A percentile compares a stretch with the other conserved stretches of the same genome.
These are phyloP conservation scores for Willisornis vidua DNA, from an alignment of 2,113 vertebrate species.

Conservation along the genomic window DNA sequence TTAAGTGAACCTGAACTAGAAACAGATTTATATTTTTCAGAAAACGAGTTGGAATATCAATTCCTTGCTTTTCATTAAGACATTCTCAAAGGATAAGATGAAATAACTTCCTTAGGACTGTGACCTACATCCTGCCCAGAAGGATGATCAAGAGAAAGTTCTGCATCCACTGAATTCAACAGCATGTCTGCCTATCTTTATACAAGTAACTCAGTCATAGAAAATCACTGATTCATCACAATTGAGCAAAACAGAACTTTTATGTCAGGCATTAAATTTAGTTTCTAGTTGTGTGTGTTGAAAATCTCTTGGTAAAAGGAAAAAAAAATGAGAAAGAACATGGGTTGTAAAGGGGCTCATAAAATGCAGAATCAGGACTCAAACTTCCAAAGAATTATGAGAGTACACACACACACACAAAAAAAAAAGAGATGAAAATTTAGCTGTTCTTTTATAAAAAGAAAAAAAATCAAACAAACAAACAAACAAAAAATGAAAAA, in stretches of 20 bases:
- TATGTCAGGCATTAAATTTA: not conserved
- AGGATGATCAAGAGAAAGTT: conserved; percentile 20
- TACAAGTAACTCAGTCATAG: not conserved
- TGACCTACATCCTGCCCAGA: not conserved
- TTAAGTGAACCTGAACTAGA: conserved; percentile 24
- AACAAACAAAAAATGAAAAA: not conserved
- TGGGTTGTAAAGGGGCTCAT: not conserved
- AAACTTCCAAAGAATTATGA: not conserved
- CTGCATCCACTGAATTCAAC: not conserved
- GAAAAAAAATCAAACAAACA: not conserved
- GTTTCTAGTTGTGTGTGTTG: not conserved
- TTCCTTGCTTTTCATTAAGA: conserved; percentile 14
- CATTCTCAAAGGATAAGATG: not conserved
- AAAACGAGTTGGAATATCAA: not conserved
- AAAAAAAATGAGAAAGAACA: not conserved
- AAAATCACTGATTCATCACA: not conserved
- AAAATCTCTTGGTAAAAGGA: not conserved
- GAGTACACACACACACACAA: not conserved
- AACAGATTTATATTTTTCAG: conserved; percentile 15
- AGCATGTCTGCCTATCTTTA: not conserved
- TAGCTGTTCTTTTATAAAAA: not conserved
- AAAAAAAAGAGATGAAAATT: not conserved
- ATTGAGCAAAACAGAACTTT: not conserved
- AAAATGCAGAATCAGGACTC: not conserved
- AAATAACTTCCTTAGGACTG: not conserved